Evolutionary conservation across 2,113 vertebrate genomes (phyloP).

Genomic region (Platichthys flesus): DNA sequence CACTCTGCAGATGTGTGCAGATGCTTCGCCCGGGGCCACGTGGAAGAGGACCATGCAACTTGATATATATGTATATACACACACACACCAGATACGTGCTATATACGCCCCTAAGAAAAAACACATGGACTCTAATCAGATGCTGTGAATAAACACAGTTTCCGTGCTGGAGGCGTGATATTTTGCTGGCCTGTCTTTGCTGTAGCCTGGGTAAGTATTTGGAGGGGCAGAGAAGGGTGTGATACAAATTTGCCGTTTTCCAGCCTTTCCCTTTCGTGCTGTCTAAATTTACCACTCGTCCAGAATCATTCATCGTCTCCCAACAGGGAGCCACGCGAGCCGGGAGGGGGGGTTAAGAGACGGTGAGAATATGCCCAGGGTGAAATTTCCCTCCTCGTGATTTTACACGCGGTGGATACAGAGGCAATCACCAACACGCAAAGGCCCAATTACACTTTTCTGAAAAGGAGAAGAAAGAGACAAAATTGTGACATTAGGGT

Average conservation of each 20-base stretch:
- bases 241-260: conserved; percentile 30
- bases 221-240: conserved; percentile 1
- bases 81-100: conserved; percentile 33
- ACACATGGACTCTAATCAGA: conserved; percentile 62
- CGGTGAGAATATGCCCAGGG: conserved; percentile 41
- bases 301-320: conserved; percentile 37
- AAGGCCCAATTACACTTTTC: conserved; percentile 72
- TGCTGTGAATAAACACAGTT: conserved; percentile 45
- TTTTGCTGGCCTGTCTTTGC: conserved; percentile 14
- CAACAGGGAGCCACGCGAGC: conserved; percentile 33
- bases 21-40: conserved; percentile 75
- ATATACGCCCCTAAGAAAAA: conserved; percentile 52
- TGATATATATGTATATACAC: conserved; percentile 41
- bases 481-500: conserved; percentile 76
- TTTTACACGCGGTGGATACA: conserved; percentile 53
- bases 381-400: conserved; percentile 51
- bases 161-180: conserved; percentile 23
- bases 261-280: conserved; percentile 41
- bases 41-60: conserved; percentile 52
- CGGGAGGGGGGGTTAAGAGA: conserved; percentile 31
- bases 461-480: conserved; percentile 58
- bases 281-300: conserved; percentile 35
- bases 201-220: background rate
- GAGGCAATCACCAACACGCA: conserved; percentile 61
- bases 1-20: conserved; percentile 75